These are phyloP conservation scores for Lasiommata megera DNA, from an alignment of 2,888 invertebrate genomes.

Conservation along the genomic window DNA sequence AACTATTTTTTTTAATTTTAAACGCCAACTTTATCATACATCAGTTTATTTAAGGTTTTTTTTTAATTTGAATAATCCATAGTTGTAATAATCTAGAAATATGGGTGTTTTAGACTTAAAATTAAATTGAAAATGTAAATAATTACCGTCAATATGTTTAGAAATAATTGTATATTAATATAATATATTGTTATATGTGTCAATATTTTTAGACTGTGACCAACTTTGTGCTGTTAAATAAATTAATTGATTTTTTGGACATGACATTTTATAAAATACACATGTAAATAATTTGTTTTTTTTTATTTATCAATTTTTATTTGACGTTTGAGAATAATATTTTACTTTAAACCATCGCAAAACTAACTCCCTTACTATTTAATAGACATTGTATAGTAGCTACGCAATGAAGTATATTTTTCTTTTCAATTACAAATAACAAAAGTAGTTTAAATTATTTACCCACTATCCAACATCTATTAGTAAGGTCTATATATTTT, in stretches of 20 bases:
- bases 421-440: too few relatives aligned
- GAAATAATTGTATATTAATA: constrained; percentile 5
- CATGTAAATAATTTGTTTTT: neutral
- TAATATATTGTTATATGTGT: constrained; percentile 13
- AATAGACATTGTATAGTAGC: too few relatives aligned
- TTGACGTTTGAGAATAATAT: neutral
- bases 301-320: neutral
- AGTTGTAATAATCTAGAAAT: too few relatives aligned
- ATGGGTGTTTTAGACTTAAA: too few relatives aligned
- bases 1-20: neutral
- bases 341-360: neutral
- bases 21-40: neutral
- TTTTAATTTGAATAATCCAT: too few relatives aligned
- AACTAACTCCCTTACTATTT: too few relatives aligned
- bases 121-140: neutral
- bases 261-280: neutral
- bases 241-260: neutral
- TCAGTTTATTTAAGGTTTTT: too few relatives aligned
- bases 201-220: constrained; percentile 22
- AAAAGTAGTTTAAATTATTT: too few relatives aligned
- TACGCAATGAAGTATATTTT: too few relatives aligned
- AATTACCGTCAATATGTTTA: neutral
- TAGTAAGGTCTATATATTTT: too few relatives aligned
- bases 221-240: neutral
- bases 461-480: too few relatives aligned